phyloP scores from a whole-genome alignment of 1,140 invertebrate species.

The Zaprionus gabonicus region DNA sequence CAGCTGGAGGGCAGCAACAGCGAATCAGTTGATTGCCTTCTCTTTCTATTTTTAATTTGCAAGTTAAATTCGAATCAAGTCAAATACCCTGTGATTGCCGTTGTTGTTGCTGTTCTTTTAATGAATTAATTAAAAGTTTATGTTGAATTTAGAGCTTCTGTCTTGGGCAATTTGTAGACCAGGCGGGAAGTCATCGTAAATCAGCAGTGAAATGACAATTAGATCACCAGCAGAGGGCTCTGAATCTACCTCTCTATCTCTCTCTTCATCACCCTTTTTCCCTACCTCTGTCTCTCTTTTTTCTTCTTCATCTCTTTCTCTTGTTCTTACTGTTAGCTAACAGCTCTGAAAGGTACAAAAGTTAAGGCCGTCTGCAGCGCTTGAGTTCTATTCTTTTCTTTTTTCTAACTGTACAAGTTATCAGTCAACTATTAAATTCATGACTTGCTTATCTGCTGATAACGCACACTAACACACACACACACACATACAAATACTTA shows the following conservation, averaged over 20 bases:
- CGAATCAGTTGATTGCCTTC: slow-evolving; percentile 3
- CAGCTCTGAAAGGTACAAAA: slow-evolving; percentile 37
- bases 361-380: slow-evolving; percentile 32
- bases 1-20: slow-evolving; percentile 48
- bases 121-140: slow-evolving; percentile 59
- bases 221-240: slow-evolving; percentile 26
- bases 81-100: slow-evolving; percentile 11
- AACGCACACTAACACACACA: slow-evolving; percentile 50
- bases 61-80: slow-evolving; percentile 63
- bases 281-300: neutral
- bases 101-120: slow-evolving; percentile 1
- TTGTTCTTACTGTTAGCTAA: slow-evolving; percentile 9
- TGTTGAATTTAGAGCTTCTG: slow-evolving; percentile 48
- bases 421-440: slow-evolving; percentile 65
- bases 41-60: slow-evolving; percentile 67
- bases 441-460: slow-evolving; percentile 67
- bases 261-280: neutral
- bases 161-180: slow-evolving; percentile 25
- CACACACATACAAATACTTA: slow-evolving; percentile 13
- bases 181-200: slow-evolving; percentile 38
- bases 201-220: slow-evolving; percentile 31
- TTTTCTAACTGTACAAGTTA: slow-evolving; percentile 50
- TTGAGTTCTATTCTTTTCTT: neutral
- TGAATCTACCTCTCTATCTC: neutral
- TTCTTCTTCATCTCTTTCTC: neutral